phyloP scores from a whole-genome alignment of 2,888 invertebrate genomes.

The Ypsolopha scabrella region DNA sequence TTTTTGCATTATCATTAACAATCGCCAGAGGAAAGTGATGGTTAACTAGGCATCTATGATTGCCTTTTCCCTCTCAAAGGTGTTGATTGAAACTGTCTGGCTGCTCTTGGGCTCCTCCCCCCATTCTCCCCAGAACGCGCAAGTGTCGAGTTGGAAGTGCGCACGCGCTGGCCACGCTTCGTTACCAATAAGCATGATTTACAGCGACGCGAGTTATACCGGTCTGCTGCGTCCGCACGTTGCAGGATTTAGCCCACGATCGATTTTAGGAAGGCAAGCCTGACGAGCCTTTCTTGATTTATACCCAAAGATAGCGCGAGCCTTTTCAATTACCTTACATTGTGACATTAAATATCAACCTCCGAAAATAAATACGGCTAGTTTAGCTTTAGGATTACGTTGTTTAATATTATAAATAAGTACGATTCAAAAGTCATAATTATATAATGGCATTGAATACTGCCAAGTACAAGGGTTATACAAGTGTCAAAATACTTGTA shows the following conservation, averaged over 20 bases:
- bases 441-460: too few relatives aligned
- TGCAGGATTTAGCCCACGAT: not conserved
- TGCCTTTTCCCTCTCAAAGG: too few relatives aligned
- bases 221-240: not conserved
- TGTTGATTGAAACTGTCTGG: not conserved
- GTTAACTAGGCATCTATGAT: too few relatives aligned
- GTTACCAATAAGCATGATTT: conserved; percentile 57
- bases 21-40: too few relatives aligned
- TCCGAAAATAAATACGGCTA: conserved; percentile 17
- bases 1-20: too few relatives aligned
- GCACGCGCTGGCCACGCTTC: conserved; percentile 44
- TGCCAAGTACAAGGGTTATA: too few relatives aligned
- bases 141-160: conserved; percentile 13
- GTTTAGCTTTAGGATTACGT: too few relatives aligned
- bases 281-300: conserved; percentile 5
- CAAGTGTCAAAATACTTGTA: too few relatives aligned
- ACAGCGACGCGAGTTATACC: conserved; percentile 22
- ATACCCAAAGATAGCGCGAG: conserved; percentile 5
- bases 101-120: not conserved
- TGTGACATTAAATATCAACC: conserved; percentile 21
- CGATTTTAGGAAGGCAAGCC: conserved; percentile 15
- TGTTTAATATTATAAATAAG: too few relatives aligned
- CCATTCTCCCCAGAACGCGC: not conserved
- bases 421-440: too few relatives aligned
- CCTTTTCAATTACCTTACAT: conserved; percentile 30